These are phyloP conservation scores for Lepisosteus oculatus DNA, from an alignment of 2,113 vertebrate genomes.

Conservation along the genomic window DNA sequence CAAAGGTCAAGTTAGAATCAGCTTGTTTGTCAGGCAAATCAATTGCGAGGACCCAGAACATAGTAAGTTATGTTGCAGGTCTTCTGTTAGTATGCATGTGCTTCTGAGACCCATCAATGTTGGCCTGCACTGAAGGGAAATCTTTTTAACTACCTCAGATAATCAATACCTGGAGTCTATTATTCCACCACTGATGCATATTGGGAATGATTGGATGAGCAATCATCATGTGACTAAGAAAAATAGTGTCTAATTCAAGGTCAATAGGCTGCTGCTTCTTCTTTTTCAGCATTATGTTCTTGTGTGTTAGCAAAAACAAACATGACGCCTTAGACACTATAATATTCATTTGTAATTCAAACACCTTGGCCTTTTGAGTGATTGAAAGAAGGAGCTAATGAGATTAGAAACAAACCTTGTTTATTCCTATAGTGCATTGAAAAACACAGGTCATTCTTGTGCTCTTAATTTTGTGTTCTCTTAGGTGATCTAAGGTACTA, in stretches of 20 bases:
- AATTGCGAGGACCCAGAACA: slow-evolving; percentile 68
- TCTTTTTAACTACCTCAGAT: slow-evolving; percentile 68
- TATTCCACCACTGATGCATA: slow-evolving; percentile 71
- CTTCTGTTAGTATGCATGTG: slow-evolving; percentile 46
- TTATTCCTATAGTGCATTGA: slow-evolving; percentile 4
- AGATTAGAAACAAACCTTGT: slow-evolving; percentile 36
- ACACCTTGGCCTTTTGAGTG: slow-evolving; percentile 13
- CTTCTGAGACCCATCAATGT: slow-evolving; percentile 64
- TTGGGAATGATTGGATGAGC: slow-evolving; percentile 67
- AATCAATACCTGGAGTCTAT: slow-evolving; percentile 82
- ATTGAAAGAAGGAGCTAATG: slow-evolving; percentile 30
- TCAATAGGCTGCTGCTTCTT: slow-evolving; percentile 56
- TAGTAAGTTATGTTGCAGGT: slow-evolving; percentile 68
- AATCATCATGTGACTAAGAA: slow-evolving; percentile 74
- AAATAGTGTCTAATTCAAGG: slow-evolving; percentile 64
- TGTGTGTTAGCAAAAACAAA: slow-evolving; percentile 56
- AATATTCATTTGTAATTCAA: slow-evolving; percentile 53
- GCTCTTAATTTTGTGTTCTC: too few species aligned
- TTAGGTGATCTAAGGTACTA: too few species aligned
- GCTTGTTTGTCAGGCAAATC: slow-evolving; percentile 71
- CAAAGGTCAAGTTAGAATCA: slow-evolving; percentile 67
- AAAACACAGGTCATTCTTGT: too few species aligned
- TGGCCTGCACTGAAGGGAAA: slow-evolving; percentile 69
- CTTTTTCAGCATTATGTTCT: slow-evolving; percentile 42
- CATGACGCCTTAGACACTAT: slow-evolving; percentile 45